Base-by-base conservation (phyloP, 2,113 vertebrate genomes). In the Rhodinocichla rosea region DNA sequence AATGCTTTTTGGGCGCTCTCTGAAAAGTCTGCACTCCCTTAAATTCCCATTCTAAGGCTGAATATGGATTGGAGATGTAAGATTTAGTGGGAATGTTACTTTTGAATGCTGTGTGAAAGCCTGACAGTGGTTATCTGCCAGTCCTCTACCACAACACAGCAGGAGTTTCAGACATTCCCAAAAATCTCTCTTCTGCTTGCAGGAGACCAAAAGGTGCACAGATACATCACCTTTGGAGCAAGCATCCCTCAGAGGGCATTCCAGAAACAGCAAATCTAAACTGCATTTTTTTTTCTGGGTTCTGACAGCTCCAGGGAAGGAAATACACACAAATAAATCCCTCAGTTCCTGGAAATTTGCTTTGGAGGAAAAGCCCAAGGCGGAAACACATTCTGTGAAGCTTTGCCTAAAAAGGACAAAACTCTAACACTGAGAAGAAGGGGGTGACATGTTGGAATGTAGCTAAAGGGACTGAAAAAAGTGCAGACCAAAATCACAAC, bases 381-480 rank as follows among this genome's bases (percentile, higher is more conserved):
- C 0, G 1, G 81, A 94, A 96, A 92, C 40, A 40, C 12, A 9
- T 67, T 69, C 55, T 70, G 19, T 24, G 21, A 84, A 82, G 50
- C n/a, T 92, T 90, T 93, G 68, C 84, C 96, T 92, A 88, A 93
- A 91, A 94, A 86, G 91, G 85, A 75, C 80, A 95, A 89, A 94
- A 75, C 40, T 73, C 67, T 1, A 50, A 19, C n/a, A 18, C 45
- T 70, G 30, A 83, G 60, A 39, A 83, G 13, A 39, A 83, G 13
- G 28, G 27, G 56, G 69, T 70, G 65, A 86, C 60, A 77, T 0
- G 24, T 7, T 40, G 52, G 89, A 95, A 87, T 28, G 68, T 2
- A 52, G 76, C 80, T 78, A 68, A 23, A 75, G 75, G 87, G 59
- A 56, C 39, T 69, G 65, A 8, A 26, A 68, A 52, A 49, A 93